These are phyloP conservation scores for Saturnia pavonia DNA, from an alignment of 2,888 invertebrate genomes.

Conservation along the genomic window DNA sequence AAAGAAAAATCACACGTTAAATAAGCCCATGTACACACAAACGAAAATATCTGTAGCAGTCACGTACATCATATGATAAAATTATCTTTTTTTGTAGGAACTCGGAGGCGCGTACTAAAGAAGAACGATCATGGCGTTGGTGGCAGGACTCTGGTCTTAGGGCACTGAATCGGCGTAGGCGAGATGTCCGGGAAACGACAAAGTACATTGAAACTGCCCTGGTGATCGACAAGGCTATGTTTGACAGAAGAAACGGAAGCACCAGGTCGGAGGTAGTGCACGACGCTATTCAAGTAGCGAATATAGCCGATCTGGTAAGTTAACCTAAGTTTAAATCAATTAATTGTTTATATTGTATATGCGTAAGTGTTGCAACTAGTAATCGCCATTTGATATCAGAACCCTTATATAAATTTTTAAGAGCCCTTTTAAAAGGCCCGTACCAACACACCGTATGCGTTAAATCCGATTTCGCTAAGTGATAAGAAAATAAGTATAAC, in stretches of 20 bases:
- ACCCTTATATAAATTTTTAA: background rate
- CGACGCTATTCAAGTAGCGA: conserved; percentile 97
- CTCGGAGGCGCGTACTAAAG: conserved; percentile 44
- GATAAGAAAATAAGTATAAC: too few relatives aligned
- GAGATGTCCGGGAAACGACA: conserved; percentile 94
- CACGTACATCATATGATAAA: background rate
- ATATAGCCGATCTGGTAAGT: conserved; percentile 97
- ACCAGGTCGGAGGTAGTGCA: conserved; percentile 94
- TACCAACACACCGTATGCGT: too few relatives aligned
- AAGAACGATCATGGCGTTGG: conserved; percentile 65
- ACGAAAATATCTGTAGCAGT: background rate
- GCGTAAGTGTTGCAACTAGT: background rate
- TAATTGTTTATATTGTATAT: background rate
- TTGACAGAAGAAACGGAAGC: conserved; percentile 94
- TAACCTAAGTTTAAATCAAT: background rate
- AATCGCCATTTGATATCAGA: background rate
- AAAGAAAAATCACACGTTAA: background rate
- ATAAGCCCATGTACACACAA: background rate
- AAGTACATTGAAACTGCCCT: conserved; percentile 98
- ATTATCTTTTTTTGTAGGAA: conserved; percentile 38
- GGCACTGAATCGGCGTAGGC: conserved; percentile 64
- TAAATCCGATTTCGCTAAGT: too few relatives aligned
- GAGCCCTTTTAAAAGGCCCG: too few relatives aligned
- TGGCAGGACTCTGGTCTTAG: conserved; percentile 66
- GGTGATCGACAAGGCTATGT: conserved; percentile 98